phyloP scores from a whole-genome alignment of 2,113 vertebrate genomes.

The Pangasianodon hypophthalmus region DNA sequence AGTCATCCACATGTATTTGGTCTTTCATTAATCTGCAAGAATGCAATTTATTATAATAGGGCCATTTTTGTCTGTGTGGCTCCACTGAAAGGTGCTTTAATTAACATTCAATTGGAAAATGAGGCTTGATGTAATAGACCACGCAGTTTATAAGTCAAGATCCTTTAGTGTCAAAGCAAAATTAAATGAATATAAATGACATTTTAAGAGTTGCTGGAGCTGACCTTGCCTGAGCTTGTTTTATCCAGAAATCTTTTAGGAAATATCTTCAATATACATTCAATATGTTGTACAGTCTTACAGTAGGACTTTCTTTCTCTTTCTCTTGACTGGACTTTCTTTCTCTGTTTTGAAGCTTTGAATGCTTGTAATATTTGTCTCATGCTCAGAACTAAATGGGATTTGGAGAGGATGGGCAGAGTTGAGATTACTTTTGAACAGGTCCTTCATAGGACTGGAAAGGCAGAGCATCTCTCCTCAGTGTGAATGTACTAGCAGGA shows the following conservation, averaged over 20 bases:
- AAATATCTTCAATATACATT: constrained; percentile 1
- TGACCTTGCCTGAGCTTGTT: constrained; percentile 19
- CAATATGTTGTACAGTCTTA: not conserved
- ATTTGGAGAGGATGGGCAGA: constrained; percentile 16
- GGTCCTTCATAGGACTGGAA: not conserved
- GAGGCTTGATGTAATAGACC: constrained; percentile 10
- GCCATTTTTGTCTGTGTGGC: constrained; percentile 15
- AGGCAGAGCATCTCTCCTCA: not conserved
- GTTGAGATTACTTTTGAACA: not conserved
- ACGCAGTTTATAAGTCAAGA: constrained; percentile 11
- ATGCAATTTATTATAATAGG: constrained; percentile 18
- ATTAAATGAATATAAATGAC: constrained; percentile 21
- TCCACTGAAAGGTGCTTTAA: constrained; percentile 23
- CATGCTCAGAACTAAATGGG: constrained; percentile 11
- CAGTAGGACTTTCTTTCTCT: not conserved
- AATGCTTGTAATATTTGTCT: constrained; percentile 9
- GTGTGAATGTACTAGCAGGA: not conserved
- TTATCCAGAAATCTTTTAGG: not conserved
- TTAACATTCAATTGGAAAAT: constrained; percentile 32
- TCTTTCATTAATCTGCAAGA: constrained; percentile 38
- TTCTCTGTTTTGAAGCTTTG: constrained; percentile 1
- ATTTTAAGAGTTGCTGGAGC: not conserved
- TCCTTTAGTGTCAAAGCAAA: not conserved
- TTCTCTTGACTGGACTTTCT: too few relatives aligned
- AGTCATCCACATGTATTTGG: constrained; percentile 17